Evolutionary conservation across 2,113 vertebrate species (phyloP), one percentile per base, ranked within the genome.

Genomic region (Phasianus colchicus): DNA sequence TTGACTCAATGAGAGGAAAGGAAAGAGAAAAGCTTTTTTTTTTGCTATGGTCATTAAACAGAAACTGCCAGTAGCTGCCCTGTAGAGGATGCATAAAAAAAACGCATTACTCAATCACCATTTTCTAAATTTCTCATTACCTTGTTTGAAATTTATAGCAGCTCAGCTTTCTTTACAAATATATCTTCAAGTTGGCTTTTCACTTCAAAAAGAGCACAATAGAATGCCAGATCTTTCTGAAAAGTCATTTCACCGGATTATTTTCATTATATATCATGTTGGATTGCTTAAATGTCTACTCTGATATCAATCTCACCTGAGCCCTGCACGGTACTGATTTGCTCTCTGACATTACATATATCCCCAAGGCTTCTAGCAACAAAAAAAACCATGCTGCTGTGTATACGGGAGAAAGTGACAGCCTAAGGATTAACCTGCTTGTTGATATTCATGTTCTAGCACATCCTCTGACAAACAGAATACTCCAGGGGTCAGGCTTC

Each of bases 401-500:
- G 9, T 60, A 48, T 55, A 70, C 0, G 0, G 64, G 42, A 88
- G 34, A 76, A 72, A 87, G 64, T 1, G 21, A 70, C 89, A 94
- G 80, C 36, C 77, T 61, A 19, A 90, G 95, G 89, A 96, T 97
- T 96, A 97, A 96, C 87, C 77, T 82, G 65, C 86, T 93, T 73
- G 85, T 90, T 95, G 92, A 83, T 94, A 94, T 94, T 96, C 91
- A 17, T 96, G 95, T 95, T 88, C 84, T 90, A 91, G 84, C 66
- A 86, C 77, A 72, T 94, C 92, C 93, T 81, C 67, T 78, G 92
- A 81, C 90, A 93, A 89, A 48, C 54, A 89, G 57, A 93, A 83
- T 82, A 63, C 96, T 91, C 93, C 89, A 70, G 86, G 76, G 86
- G 70, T 77, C 90, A 91, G 47, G 45, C 76, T 84, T 93, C 91